A percentile compares a stretch with the other conserved stretches of the same genome.
phyloP scores from a whole-genome alignment of 2,113 vertebrate genomes.

The Vombatus ursinus region DNA sequence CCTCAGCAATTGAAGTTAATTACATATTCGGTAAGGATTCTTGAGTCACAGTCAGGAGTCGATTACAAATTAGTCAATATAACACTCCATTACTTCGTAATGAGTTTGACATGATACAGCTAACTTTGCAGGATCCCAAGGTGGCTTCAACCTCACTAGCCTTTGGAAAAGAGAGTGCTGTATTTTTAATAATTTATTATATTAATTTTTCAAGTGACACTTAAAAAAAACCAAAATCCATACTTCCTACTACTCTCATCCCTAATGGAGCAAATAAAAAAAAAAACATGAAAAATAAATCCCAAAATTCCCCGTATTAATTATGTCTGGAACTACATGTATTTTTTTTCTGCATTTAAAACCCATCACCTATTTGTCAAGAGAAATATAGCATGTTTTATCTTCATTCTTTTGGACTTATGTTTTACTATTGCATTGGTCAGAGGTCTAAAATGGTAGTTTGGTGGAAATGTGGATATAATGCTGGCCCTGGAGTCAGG shows the following conservation, averaged over 20 bases:
- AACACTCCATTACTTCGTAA: conserved; percentile 47
- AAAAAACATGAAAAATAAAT: background rate
- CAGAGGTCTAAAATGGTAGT: background rate
- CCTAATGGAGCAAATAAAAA: background rate
- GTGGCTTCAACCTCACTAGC: conserved; percentile 26
- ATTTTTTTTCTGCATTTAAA: background rate
- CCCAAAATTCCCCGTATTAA: background rate
- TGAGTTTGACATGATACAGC: conserved; percentile 5
- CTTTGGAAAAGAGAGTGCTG: background rate
- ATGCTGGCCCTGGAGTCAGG: background rate
- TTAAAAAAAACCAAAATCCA: background rate
- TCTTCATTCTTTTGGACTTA: background rate
- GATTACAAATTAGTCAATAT: conserved; percentile 47
- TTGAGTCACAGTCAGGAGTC: conserved; percentile 54
- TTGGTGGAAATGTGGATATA: background rate
- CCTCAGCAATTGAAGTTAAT: conserved; percentile 66
- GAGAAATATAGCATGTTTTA: background rate
- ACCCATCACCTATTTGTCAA: background rate
- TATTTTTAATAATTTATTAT: background rate
- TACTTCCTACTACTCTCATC: background rate
- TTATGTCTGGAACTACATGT: background rate
- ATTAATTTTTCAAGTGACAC: background rate
- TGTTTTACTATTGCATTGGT: background rate
- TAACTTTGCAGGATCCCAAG: background rate
- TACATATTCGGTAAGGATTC: conserved; percentile 49